phyloP scores from a whole-genome alignment of 2,888 invertebrate species.

The Eupelmus urozonus region DNA sequence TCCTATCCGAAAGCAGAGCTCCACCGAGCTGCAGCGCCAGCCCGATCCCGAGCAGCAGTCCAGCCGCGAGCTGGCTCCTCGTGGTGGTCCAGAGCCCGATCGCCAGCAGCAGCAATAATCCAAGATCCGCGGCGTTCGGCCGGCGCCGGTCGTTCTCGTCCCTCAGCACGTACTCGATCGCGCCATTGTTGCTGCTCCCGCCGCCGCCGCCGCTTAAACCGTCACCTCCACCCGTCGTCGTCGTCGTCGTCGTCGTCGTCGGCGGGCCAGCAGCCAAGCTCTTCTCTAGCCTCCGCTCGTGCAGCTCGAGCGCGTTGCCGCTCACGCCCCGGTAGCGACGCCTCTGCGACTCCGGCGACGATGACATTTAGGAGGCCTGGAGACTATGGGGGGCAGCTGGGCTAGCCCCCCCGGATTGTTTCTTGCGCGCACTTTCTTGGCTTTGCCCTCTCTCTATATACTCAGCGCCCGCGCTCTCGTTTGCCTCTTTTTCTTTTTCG shows the following conservation, averaged over 20 bases:
- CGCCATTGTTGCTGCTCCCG: slow-evolving; percentile 43
- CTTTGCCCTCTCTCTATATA: too few species aligned
- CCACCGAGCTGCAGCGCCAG: neutral
- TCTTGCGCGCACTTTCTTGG: too few species aligned
- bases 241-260: slow-evolving; percentile 20
- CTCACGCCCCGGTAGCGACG: slow-evolving; percentile 43
- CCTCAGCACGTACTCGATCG: slow-evolving; percentile 54
- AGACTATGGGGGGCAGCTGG: slow-evolving; percentile 28
- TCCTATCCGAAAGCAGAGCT: slow-evolving; percentile 41
- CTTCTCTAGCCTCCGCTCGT: slow-evolving; percentile 42
- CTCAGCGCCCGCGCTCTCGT: too few species aligned
- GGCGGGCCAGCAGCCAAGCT: too few species aligned
- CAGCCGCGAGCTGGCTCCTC: slow-evolving; percentile 13
- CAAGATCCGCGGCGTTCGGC: slow-evolving; percentile 17
- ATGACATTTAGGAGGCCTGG: slow-evolving; percentile 55
- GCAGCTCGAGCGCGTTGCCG: slow-evolving; percentile 43
- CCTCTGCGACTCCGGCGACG: slow-evolving; percentile 29
- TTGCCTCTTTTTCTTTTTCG: neutral
- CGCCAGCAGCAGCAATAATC: too few species aligned
- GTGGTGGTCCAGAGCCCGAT: slow-evolving; percentile 31
- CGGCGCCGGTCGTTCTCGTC: slow-evolving; percentile 53
- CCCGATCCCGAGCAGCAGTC: too few species aligned
- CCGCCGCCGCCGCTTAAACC: neutral
- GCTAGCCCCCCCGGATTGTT: slow-evolving; percentile 39
- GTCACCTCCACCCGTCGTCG: too few species aligned